These are phyloP conservation scores for Branchellion lobata DNA, from an alignment of 2,888 invertebrate genomes.

Conservation along the genomic window DNA sequence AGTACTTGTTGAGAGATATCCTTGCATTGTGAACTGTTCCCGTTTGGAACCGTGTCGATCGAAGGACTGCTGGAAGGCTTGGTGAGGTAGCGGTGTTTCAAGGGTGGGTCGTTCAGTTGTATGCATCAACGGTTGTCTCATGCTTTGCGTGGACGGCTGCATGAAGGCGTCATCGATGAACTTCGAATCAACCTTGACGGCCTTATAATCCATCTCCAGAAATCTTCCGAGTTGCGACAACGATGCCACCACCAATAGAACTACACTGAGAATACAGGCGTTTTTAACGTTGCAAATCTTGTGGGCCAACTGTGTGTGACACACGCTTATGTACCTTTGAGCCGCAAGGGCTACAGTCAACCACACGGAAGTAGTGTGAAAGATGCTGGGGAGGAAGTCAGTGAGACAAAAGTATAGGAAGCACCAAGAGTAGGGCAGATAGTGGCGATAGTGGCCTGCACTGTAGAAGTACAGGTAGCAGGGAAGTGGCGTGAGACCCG, in stretches of 20 bases:
- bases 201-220: conserved; percentile 41
- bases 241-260: conserved; percentile 67
- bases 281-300: conserved; percentile 69
- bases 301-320: conserved; percentile 83
- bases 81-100: too few species aligned
- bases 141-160: too few species aligned
- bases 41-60: too few species aligned
- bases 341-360: conserved; percentile 49
- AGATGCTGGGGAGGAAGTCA: conserved; percentile 59
- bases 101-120: too few species aligned
- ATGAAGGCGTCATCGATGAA: neutral
- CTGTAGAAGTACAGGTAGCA: conserved; percentile 88
- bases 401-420: conserved; percentile 69
- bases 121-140: too few species aligned
- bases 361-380: conserved; percentile 49
- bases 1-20: too few species aligned
- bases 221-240: conserved; percentile 66
- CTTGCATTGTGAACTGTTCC: too few species aligned
- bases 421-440: conserved; percentile 74
- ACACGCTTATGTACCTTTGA: conserved; percentile 91
- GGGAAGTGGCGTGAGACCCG: conserved; percentile 65
- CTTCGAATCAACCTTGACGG: conserved; percentile 66
- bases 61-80: too few species aligned
- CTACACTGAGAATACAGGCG: conserved; percentile 74
- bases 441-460: conserved; percentile 81